Evolutionary conservation across 2,888 invertebrate species (phyloP).

Genomic region (Cataglyphis altisquamis): DNA sequence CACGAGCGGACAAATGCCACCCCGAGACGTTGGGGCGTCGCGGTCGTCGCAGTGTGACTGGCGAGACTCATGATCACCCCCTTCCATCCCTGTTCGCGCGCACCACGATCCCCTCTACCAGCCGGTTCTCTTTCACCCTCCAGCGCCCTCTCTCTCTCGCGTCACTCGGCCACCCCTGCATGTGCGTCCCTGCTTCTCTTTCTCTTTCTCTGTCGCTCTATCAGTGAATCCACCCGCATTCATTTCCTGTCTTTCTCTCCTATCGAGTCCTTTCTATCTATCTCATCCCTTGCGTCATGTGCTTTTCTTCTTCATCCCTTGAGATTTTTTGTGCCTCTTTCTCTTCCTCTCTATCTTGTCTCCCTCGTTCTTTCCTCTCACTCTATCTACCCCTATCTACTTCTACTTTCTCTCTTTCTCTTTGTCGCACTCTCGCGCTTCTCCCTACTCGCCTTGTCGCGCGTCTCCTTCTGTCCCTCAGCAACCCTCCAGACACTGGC

Average conservation of each 20-base stretch:
- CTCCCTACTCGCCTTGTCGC: slow-evolving; percentile 64
- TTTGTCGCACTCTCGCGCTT: slow-evolving; percentile 34
- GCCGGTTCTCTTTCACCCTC: slow-evolving; percentile 69
- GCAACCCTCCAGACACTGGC: slow-evolving; percentile 70
- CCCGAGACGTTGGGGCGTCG: slow-evolving; percentile 85
- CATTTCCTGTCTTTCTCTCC: slow-evolving; percentile 41
- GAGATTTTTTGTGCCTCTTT: slow-evolving; percentile 26
- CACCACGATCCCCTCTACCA: slow-evolving; percentile 69
- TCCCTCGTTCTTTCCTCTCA: slow-evolving; percentile 31
- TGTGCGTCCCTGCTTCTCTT: slow-evolving; percentile 49
- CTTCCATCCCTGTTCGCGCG: slow-evolving; percentile 52
- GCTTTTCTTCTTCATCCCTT: slow-evolving; percentile 15
- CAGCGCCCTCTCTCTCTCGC: slow-evolving; percentile 66
- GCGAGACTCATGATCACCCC: slow-evolving; percentile 81
- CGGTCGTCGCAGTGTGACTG: slow-evolving; percentile 86
- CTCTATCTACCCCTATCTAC: slow-evolving; percentile 51
- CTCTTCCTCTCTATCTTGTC: slow-evolving; percentile 34
- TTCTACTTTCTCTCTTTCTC: slow-evolving; percentile 27
- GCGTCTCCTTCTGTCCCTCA: slow-evolving; percentile 47
- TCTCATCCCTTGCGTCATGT: slow-evolving; percentile 39
- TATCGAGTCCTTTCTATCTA: slow-evolving; percentile 43
- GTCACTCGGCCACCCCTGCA: slow-evolving; percentile 56
- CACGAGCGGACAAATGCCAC: slow-evolving; percentile 79
- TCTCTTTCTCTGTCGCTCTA: slow-evolving; percentile 32
- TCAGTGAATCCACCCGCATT: slow-evolving; percentile 31